These are phyloP conservation scores for Drosophila subpulchrella DNA, from an alignment of 1,140 invertebrate species.

Conservation along the genomic window DNA sequence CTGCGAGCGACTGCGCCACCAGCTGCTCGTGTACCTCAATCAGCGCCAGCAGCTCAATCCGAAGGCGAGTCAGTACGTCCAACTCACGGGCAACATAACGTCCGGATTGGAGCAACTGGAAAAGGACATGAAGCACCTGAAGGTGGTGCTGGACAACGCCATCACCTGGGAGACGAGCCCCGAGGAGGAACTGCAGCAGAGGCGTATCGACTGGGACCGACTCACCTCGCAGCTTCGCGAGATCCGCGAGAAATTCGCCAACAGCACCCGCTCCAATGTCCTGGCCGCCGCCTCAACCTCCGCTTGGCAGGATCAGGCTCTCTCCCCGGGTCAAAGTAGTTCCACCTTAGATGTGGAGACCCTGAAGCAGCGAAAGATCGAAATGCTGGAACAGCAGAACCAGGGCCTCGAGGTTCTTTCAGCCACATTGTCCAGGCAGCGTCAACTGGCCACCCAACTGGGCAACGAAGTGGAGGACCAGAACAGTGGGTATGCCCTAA, in stretches of 20 bases:
- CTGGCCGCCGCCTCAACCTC: conserved; percentile 14
- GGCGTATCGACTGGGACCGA: conserved; percentile 54
- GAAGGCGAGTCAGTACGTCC: conserved; percentile 83
- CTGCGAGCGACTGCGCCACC: conserved; percentile 87
- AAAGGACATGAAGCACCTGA: conserved; percentile 87
- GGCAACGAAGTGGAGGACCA: conserved; percentile 91
- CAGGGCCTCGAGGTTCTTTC: conserved; percentile 90
- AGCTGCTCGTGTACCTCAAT: conserved; percentile 88
- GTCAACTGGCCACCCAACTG: conserved; percentile 90
- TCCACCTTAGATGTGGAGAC: conserved; percentile 41
- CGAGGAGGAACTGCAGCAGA: conserved; percentile 45
- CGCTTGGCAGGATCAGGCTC: conserved; percentile 78
- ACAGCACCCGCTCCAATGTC: conserved; percentile 33
- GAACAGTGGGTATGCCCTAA: conserved; percentile 91
- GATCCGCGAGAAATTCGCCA: conserved; percentile 33
- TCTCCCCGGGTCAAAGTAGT: conserved; percentile 84
- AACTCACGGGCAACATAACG: conserved; percentile 87
- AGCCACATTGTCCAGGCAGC: conserved; percentile 91
- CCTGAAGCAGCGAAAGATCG: conserved; percentile 75
- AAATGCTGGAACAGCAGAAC: conserved; percentile 89
- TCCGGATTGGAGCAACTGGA: conserved; percentile 87
- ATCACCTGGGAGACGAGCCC: conserved; percentile 62
- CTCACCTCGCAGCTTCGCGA: conserved; percentile 47
- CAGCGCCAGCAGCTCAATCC: conserved; percentile 85
- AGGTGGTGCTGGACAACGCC: conserved; percentile 86